Base-by-base conservation (phyloP, 2,888 invertebrate genomes). In the Plagiodera versicolora region DNA sequence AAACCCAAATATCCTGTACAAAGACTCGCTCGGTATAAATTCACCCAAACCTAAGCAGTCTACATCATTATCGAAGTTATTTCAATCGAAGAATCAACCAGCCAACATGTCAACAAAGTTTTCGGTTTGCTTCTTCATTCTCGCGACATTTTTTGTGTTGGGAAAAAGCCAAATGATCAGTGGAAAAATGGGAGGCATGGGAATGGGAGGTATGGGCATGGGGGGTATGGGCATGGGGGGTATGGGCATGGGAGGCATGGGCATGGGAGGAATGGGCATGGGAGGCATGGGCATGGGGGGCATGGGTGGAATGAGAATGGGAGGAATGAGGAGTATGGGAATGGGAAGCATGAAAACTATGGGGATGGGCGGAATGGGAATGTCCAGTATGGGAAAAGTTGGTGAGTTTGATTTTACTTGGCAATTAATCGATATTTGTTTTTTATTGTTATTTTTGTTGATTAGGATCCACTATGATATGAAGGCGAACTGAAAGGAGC, bases 281-380 rank as follows among this genome's bases (percentile, higher is more conserved):
- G 39, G 45, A 11, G 47, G 46, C 16, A 32, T 32, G 32, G 35
- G 48, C 8, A 11, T 35, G 30, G 49, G 49, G 0, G 56, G 56
- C 8, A 20, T 46, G 18, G 46, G 46, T n/a, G n/a, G n/a, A n/a
- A n/a, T n/a, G n/a, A n/a, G n/a, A 2, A 19, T 46, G 39, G 17
- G 49, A 6, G 24, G 56, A 1, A 55, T 55, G 55, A 50, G 48
- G 9, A 55, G 54, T 0, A 58, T 61, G 61, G 58, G 24, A 1
- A 2, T 49, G 10, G 48, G 48, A 18, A n/a, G 61, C 6, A 24
- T 24, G 24, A 46, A 49, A 4, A 58, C 62, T 49, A 60, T 57
- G 20, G 47, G 39, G 0, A 56, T 60, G 47, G 65, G 63, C n/a
- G 58, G 58, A 61, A 67, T 64, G 46, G 48, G 65, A 45, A 39